phyloP scores from a whole-genome alignment of 1,140 invertebrate species.

The Heliconius nattereri region DNA sequence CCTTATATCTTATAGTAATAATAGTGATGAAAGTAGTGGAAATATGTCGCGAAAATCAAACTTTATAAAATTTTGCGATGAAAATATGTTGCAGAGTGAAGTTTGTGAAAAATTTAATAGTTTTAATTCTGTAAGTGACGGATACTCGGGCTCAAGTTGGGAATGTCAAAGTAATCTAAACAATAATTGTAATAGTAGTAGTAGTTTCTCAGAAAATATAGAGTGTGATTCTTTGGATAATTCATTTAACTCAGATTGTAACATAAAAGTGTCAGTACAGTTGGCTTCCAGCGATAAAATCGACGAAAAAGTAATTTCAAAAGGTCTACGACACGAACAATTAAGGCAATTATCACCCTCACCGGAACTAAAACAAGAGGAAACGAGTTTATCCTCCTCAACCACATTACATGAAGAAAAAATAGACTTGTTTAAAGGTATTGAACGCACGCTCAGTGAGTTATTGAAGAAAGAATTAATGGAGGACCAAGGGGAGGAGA shows the following conservation, averaged over 20 bases:
- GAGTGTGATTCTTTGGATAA: slow-evolving; percentile 70
- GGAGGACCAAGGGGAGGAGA: slow-evolving; percentile 72
- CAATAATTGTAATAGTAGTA: slow-evolving; percentile 56
- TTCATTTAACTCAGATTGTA: slow-evolving; percentile 57
- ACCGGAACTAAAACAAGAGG: slow-evolving; percentile 56
- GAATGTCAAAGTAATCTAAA: slow-evolving; percentile 62
- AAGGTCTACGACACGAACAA: slow-evolving; percentile 42
- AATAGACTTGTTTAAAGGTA: slow-evolving; percentile 81
- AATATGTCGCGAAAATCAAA: slow-evolving; percentile 48
- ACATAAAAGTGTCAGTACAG: slow-evolving; percentile 68
- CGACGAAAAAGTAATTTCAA: slow-evolving; percentile 47
- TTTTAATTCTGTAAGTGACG: slow-evolving; percentile 66
- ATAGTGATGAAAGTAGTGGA: slow-evolving; percentile 50
- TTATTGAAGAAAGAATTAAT: slow-evolving; percentile 81
- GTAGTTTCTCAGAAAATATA: slow-evolving; percentile 60
- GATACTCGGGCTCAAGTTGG: slow-evolving; percentile 51
- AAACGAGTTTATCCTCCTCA: slow-evolving; percentile 40
- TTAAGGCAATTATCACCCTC: slow-evolving; percentile 56
- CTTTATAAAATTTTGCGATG: slow-evolving; percentile 68
- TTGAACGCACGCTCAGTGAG: slow-evolving; percentile 80
- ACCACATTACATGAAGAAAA: slow-evolving; percentile 56
- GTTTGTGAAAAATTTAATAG: slow-evolving; percentile 73
- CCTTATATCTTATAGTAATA: slow-evolving; percentile 55
- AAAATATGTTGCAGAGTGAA: slow-evolving; percentile 75
- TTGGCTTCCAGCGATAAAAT: slow-evolving; percentile 53